Percentiles rank a stretch among this genome's conserved stretches.
phyloP scores from a whole-genome alignment of 2,888 invertebrate species.

The Trypoxylon attenuatum region DNA sequence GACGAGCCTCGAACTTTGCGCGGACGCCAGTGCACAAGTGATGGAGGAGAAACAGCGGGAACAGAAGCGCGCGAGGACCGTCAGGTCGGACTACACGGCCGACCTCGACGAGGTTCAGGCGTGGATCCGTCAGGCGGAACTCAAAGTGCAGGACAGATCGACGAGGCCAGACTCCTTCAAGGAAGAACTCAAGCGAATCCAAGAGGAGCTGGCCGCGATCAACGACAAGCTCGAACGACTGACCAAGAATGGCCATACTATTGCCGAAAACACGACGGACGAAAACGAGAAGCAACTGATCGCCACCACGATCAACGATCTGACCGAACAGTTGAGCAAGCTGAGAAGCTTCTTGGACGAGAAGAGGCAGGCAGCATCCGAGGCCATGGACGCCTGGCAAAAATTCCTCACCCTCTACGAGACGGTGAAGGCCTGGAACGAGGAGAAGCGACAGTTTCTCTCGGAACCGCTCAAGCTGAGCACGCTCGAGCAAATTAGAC shows the following conservation, averaged over 20 bases:
- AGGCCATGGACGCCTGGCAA: slow-evolving; percentile 92
- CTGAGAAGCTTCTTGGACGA: slow-evolving; percentile 88
- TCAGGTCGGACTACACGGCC: slow-evolving; percentile 85
- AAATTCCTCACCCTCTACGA: slow-evolving; percentile 89
- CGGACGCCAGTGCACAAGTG: slow-evolving; percentile 85
- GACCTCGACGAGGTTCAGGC: slow-evolving; percentile 88
- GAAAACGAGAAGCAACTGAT: slow-evolving; percentile 86
- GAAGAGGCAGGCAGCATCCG: slow-evolving; percentile 88
- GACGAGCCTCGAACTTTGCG: slow-evolving; percentile 87
- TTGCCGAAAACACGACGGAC: slow-evolving; percentile 87
- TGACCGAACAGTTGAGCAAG: slow-evolving; percentile 87
- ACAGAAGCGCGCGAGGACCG: slow-evolving; percentile 89
- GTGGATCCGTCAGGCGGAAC: slow-evolving; percentile 90
- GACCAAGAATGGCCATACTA: slow-evolving; percentile 85
- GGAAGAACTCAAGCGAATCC: slow-evolving; percentile 85
- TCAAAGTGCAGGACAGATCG: slow-evolving; percentile 87
- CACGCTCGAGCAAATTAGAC: slow-evolving; percentile 87
- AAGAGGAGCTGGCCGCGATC: slow-evolving; percentile 83
- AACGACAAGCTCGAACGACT: slow-evolving; percentile 86
- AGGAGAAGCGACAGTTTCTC: slow-evolving; percentile 87
- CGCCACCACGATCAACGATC: slow-evolving; percentile 83
- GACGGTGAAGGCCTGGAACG: slow-evolving; percentile 88
- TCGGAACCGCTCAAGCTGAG: slow-evolving; percentile 86
- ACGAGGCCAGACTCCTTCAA: slow-evolving; percentile 85
- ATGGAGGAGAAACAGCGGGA: slow-evolving; percentile 93